A percentile compares a stretch with the other conserved stretches of the same genome.
Evolutionary conservation across 1,140 invertebrate genomes (phyloP).

Genomic region (Augochlora pura): DNA sequence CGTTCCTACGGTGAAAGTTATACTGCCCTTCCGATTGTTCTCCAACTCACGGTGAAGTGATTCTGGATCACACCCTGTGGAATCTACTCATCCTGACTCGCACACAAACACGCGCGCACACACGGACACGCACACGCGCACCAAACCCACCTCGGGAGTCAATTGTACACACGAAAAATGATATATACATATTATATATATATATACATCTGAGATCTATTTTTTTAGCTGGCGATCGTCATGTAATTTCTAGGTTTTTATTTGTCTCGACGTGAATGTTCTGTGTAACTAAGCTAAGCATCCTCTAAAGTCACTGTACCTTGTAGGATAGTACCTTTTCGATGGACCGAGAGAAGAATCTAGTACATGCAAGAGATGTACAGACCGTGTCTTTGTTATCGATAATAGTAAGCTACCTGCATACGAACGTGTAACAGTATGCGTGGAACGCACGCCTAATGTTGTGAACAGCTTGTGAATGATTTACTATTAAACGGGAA

Average conservation of each 20-base stretch:
- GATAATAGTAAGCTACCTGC: slow-evolving; percentile 52
- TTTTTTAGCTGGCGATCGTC: slow-evolving; percentile 24
- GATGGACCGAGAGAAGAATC: neutral
- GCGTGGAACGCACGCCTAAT: neutral
- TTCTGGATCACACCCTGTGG: slow-evolving; percentile 2
- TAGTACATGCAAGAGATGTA: slow-evolving; percentile 48
- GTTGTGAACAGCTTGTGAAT: slow-evolving; percentile 8
- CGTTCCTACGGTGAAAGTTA: slow-evolving; percentile 14
- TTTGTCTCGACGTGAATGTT: slow-evolving; percentile 18
- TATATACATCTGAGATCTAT: slow-evolving; percentile 24
- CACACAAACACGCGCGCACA: no score
- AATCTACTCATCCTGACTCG: neutral
- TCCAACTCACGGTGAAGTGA: neutral
- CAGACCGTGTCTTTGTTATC: slow-evolving; percentile 45
- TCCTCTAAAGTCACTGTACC: slow-evolving; percentile 10
- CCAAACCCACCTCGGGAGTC: neutral
- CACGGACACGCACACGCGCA: neutral
- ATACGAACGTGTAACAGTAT: slow-evolving; percentile 16
- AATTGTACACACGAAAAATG: slow-evolving; percentile 1
- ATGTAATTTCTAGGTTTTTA: neutral
- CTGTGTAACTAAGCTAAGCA: neutral
- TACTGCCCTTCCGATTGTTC: slow-evolving; percentile 34
- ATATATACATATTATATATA: no score
- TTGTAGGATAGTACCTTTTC: slow-evolving; percentile 28
- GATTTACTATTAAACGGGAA: slow-evolving; percentile 24